Evolutionary conservation across 1,140 invertebrate genomes (phyloP), one percentile per base, ranked within the genome.

Genomic region (Ericerus pela): DNA sequence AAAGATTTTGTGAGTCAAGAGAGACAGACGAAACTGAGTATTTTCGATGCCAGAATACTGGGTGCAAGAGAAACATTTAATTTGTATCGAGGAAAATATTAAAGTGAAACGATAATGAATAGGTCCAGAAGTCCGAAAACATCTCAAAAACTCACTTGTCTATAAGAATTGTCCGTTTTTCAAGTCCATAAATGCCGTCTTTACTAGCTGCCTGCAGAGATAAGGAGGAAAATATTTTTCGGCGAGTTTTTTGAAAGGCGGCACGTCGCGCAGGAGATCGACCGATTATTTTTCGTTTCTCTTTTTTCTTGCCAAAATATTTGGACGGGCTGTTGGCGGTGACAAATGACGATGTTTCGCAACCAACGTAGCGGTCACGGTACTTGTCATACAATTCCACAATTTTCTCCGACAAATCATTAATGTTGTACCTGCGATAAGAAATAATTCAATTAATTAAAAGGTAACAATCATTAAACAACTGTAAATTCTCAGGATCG

Each of bases 211-310:
- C 41, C 12, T 24, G 11, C 14, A 47, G 26, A 24, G 41, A 47
- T 22, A 24, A 2, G 10, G 41, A 47, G 10, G 41, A 47, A 47
- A 47, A 47, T 2, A 14, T 14, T 12, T 6, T 24, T 47, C 41
- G 2, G 4, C 41, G 41, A 24, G 11, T 47, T 12, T 18, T 14
- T 14, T 24, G 26, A 47, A 24, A 16, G 11, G 41, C 22, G 8
- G 26, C 8, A 12, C 41, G 22, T 24, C 41, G 41, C 14, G 3
- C 41, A 8, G 41, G 20, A 5, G 41, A 47, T 24, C 18, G 8
- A 47, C 41, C 41, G 16, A 47, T 41, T 4, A 41, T 47, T 47
- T 47, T 47, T 47, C 41, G 22, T 22, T 24, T 18, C 22, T 47
- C 41, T 47, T 47, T 47, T 14, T 47, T 47, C 2, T 20, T 47